Percentiles rank a stretch among this genome's conserved stretches.
These are phyloP conservation scores for Suricata suricatta DNA, from an alignment of 2,113 vertebrate genomes.

Conservation along the genomic window DNA sequence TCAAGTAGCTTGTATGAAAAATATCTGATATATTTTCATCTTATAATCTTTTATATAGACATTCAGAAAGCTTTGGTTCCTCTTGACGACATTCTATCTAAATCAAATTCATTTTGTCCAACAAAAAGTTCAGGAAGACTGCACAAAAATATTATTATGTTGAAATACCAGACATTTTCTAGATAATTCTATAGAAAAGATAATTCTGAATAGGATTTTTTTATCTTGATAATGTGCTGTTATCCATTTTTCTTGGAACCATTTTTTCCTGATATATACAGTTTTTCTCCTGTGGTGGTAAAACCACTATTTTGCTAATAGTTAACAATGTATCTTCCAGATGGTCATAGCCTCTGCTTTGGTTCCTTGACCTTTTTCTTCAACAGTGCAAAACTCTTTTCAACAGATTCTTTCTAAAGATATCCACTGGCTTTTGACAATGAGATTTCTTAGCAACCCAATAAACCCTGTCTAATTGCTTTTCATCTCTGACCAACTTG, in stretches of 20 bases:
- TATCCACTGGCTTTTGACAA: constrained; percentile 32
- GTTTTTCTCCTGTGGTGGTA: constrained; percentile 22
- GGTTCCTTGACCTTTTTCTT: constrained; percentile 61
- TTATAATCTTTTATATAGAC: constrained; percentile 56
- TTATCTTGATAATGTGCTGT: constrained; percentile 56
- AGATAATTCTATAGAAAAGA: constrained; percentile 67
- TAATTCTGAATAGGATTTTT: constrained; percentile 55
- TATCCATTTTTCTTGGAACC: constrained; percentile 47
- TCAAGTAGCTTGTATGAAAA: constrained; percentile 51
- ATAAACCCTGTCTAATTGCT: constrained; percentile 43
- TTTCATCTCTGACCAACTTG: constrained; percentile 19
- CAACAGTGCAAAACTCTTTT: constrained; percentile 33
- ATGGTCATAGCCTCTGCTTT: background rate
- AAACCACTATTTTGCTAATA: constrained; percentile 50
- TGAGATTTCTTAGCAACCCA: constrained; percentile 19
- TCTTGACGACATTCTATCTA: constrained; percentile 53
- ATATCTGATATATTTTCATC: constrained; percentile 53
- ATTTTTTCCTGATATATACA: background rate
- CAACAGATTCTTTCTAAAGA: constrained; percentile 53
- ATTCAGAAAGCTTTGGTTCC: constrained; percentile 63
- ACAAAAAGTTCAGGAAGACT: constrained; percentile 52
- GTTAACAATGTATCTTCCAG: constrained; percentile 41
- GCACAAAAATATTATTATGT: constrained; percentile 61
- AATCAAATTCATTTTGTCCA: constrained; percentile 60
- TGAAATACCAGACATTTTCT: constrained; percentile 68